Evolutionary conservation across 2,888 invertebrate species (phyloP).

Genomic region (Mesorhabditis spiculigera): DNA sequence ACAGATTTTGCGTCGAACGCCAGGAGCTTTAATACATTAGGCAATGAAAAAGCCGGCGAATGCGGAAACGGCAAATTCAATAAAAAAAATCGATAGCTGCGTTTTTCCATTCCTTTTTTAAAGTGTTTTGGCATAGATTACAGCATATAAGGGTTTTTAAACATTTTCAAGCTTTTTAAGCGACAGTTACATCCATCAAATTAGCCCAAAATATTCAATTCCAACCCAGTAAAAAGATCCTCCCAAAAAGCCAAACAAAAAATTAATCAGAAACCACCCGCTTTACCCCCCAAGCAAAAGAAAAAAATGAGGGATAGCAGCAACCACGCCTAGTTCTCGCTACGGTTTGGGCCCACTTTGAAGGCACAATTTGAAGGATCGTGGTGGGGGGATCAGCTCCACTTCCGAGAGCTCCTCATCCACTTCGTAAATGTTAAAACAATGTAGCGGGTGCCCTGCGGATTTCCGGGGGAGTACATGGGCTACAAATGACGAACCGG

Average conservation of each 20-base stretch:
- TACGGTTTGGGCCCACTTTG: not conserved
- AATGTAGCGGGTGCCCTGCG: not conserved
- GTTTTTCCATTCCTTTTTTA: no score
- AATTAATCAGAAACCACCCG: not conserved
- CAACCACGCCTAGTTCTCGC: not conserved
- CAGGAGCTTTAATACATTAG: no score
- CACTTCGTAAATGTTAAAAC: not conserved
- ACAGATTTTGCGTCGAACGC: no score
- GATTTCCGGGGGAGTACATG: not conserved
- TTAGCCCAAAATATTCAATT: not conserved
- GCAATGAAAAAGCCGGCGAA: no score
- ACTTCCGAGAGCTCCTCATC: slow-evolving; percentile 2
- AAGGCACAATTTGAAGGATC: slow-evolving; percentile 1
- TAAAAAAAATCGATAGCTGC: no score
- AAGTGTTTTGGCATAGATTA: no score
- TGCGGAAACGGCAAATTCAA: no score
- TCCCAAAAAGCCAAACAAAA: not conserved
- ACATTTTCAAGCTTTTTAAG: no score
- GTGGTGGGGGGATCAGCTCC: not conserved
- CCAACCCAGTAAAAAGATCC: not conserved
- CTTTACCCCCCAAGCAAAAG: not conserved
- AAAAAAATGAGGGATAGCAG: not conserved
- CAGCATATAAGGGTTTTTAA: no score
- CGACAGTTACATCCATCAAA: not conserved
- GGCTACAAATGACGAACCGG: slow-evolving; percentile 32